A percentile compares a stretch with the other conserved stretches of the same genome.
Conservation (phyloP, 2,113 vertebrate genomes). For the Edolisoma coerulescens region DNA sequence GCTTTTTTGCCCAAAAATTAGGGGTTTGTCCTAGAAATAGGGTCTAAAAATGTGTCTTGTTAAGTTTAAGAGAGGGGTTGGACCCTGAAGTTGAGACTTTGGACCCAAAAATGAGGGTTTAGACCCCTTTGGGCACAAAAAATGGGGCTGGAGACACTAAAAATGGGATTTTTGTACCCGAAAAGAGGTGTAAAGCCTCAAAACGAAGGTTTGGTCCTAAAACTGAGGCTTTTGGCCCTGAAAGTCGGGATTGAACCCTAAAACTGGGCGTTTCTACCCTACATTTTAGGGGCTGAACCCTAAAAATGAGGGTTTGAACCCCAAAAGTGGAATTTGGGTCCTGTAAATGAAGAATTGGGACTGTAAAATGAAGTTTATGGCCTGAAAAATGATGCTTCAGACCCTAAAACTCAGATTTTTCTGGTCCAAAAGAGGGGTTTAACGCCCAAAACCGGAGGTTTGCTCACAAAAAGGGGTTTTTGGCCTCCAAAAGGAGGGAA, state of each 20-base stretch:
- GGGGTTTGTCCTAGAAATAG: not conserved
- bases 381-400: not conserved
- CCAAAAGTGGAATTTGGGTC: not conserved
- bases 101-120: not conserved
- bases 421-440: not conserved
- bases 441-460: not conserved
- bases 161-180: not conserved
- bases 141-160: not conserved
- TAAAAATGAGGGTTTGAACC: not conserved
- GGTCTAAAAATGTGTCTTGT: not conserved
- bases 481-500: rapidly evolving
- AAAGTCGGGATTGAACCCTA: not conserved
- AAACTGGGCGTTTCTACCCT: not conserved
- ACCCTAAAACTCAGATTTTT: not conserved
- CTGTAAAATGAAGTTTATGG: too few relatives aligned
- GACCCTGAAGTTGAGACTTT: not conserved
- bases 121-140: not conserved
- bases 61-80: not conserved
- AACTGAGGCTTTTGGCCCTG: not conserved
- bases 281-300: not conserved
- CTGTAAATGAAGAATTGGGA: too few relatives aligned
- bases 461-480: rapidly evolving
- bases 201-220: not conserved
- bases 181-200: too few relatives aligned
- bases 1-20: not conserved